A percentile compares a stretch with the other conserved stretches of the same genome.
Conservation (phyloP, 2,888 invertebrate species). For the Blastobasis lacticolella region DNA sequence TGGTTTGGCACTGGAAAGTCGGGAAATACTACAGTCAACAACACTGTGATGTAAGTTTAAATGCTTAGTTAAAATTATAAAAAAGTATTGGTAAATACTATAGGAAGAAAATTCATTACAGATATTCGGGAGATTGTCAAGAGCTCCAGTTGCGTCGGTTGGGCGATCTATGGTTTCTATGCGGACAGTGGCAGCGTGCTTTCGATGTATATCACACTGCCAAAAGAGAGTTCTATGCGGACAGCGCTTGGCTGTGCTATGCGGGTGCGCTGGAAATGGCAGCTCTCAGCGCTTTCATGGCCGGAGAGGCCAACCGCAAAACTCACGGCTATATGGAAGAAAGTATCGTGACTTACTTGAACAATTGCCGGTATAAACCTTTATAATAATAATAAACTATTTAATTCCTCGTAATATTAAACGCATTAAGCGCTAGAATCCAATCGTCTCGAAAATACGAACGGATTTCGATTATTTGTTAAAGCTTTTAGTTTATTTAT, state of each 20-base stretch:
- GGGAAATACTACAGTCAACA: constrained; percentile 81
- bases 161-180: constrained; percentile 97
- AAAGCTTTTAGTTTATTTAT: too few relatives aligned
- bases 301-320: constrained; percentile 83
- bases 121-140: constrained; percentile 87
- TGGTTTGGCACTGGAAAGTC: constrained; percentile 96
- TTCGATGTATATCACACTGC: constrained; percentile 96
- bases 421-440: too few relatives aligned
- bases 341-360: constrained; percentile 92
- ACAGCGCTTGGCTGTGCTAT: constrained; percentile 97
- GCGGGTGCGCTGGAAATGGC: constrained; percentile 99
- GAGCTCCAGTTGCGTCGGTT: constrained; percentile 94
- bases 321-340: constrained; percentile 95
- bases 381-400: too few relatives aligned
- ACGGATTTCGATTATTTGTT: too few relatives aligned
- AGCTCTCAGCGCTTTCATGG: constrained; percentile 92
- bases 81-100: background rate
- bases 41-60: constrained; percentile 87
- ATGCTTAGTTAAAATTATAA: background rate
- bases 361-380: constrained; percentile 83
- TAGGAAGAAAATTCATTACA: constrained; percentile 35
- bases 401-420: too few relatives aligned
- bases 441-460: too few relatives aligned
- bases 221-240: constrained; percentile 97
- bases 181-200: constrained; percentile 93